Percentiles rank a stretch among this genome's conserved stretches.
phyloP scores from a whole-genome alignment of 1,140 invertebrate species.

The Ostrea denselamellosa region DNA sequence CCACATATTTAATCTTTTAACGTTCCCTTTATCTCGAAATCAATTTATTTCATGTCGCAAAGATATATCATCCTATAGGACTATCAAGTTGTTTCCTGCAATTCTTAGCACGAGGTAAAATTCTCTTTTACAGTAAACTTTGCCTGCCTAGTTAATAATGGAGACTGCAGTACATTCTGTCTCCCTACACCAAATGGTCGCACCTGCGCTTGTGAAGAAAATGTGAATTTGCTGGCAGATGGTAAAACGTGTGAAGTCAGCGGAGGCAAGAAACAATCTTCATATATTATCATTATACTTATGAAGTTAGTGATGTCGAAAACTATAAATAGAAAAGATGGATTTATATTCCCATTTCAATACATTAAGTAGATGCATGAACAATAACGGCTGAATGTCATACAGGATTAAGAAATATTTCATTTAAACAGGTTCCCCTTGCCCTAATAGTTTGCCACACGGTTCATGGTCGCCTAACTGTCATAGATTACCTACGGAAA shows the following conservation, averaged over 20 bases:
- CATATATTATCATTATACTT: background rate
- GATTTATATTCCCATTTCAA: background rate
- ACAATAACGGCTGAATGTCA: background rate
- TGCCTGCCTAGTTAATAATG: slow-evolving; percentile 16
- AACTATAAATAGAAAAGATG: background rate
- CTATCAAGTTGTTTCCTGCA: no score
- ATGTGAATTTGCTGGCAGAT: background rate
- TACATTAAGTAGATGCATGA: background rate
- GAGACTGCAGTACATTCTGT: slow-evolving; percentile 42
- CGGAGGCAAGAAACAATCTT: background rate
- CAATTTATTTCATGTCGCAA: no score
- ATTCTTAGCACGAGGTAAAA: background rate
- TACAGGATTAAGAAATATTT: background rate
- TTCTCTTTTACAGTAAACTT: background rate
- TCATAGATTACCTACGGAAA: background rate
- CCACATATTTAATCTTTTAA: no score
- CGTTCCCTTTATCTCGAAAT: no score
- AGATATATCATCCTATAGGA: no score
- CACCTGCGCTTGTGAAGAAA: slow-evolving; percentile 44
- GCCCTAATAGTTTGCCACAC: background rate
- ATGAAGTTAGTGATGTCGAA: background rate
- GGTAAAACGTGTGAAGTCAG: slow-evolving; percentile 29
- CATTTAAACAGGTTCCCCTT: background rate
- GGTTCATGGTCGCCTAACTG: background rate
- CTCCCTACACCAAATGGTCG: slow-evolving; percentile 35